Conservation (phyloP, 2,113 vertebrate genomes). For the Atractosteus spatula region DNA sequence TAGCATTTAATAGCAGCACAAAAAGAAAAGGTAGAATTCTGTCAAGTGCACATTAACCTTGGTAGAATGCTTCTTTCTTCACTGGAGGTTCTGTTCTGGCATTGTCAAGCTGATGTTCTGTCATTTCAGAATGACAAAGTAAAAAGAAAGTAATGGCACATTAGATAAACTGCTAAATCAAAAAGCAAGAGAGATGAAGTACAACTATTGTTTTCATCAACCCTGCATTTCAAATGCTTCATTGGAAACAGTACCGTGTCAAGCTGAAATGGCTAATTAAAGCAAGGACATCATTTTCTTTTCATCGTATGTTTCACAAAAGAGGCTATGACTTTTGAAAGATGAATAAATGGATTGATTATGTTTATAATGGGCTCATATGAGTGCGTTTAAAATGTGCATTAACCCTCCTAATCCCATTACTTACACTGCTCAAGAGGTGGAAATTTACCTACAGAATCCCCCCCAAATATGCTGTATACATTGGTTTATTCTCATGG, state of each 20-base stretch:
- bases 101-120: not conserved
- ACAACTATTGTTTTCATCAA: not conserved
- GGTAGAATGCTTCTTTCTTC: constrained; percentile 3
- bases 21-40: constrained; percentile 2
- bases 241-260: not conserved
- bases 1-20: not conserved
- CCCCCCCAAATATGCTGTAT: no score
- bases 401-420: no score
- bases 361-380: no score
- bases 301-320: not conserved
- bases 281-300: constrained; percentile 14
- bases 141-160: not conserved
- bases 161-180: not conserved
- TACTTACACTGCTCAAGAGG: no score
- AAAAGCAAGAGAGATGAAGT: not conserved
- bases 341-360: not conserved
- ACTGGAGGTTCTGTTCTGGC: not conserved
- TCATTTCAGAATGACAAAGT: not conserved
- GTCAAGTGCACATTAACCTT: constrained; percentile 5
- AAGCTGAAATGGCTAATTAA: constrained; percentile 20
- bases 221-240: not conserved
- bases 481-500: no score
- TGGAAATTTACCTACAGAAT: no score
- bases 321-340: not conserved
- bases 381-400: no score